These are phyloP conservation scores for Venustaconcha ellipsiformis DNA, from an alignment of 1,140 invertebrate genomes.

Conservation along the genomic window DNA sequence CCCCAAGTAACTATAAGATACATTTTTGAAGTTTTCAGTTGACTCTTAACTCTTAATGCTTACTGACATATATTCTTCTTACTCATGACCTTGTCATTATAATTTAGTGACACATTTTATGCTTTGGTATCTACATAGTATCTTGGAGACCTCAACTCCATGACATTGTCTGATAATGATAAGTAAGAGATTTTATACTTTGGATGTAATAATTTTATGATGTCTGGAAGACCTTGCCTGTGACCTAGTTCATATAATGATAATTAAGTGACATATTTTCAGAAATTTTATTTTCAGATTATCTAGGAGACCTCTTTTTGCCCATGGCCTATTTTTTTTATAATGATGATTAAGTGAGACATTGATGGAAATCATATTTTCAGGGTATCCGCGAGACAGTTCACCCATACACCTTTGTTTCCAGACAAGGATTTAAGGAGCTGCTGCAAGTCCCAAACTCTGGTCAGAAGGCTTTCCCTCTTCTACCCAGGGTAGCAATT, in stretches of 20 bases:
- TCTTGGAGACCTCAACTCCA: slow-evolving; percentile 52
- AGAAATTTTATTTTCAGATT: slow-evolving; percentile 47
- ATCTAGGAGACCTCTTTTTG: slow-evolving; percentile 53
- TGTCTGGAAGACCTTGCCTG: slow-evolving; percentile 52
- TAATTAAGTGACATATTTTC: no score
- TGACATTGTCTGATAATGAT: no score
- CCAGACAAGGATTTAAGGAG: slow-evolving; percentile 65
- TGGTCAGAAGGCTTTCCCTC: slow-evolving; percentile 52
- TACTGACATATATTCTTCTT: no score
- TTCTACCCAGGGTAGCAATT: slow-evolving; percentile 60
- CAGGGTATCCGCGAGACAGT: slow-evolving; percentile 67
- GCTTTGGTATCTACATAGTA: slow-evolving; percentile 49
- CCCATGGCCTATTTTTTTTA: no score
- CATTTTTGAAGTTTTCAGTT: no score
- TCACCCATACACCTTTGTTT: slow-evolving; percentile 68
- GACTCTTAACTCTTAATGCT: no score
- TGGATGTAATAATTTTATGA: slow-evolving; percentile 47
- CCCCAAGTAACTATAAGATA: no score
- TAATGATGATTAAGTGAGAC: no score
- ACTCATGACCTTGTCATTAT: no score
- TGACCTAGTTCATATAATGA: no score
- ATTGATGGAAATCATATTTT: slow-evolving; percentile 5
- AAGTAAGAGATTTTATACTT: no score
- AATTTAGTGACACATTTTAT: no score
- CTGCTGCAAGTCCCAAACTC: slow-evolving; percentile 56